Evolutionary conservation across 2,797 vertebrate genomes (phyloP).

Genomic region (Tenualosa thibaudeaui): DNA sequence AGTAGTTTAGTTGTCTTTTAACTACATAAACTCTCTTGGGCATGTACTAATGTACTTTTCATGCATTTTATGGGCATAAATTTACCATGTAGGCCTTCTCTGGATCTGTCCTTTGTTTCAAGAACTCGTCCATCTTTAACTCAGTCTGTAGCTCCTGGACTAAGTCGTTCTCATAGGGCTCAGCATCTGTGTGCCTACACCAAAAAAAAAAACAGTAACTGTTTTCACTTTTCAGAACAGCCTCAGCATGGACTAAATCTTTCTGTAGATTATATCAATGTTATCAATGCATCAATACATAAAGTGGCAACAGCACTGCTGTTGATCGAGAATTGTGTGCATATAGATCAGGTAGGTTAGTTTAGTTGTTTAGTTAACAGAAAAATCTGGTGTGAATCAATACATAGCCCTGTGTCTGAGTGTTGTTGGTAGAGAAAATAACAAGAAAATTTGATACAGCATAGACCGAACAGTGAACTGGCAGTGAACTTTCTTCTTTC

Average conservation of each 20-base stretch:
- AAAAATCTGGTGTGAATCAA: too few species aligned
- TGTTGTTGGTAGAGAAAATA: too few species aligned
- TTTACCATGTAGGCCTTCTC: slow-evolving; percentile 90
- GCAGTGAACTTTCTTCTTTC: too few species aligned
- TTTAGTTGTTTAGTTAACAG: too few species aligned
- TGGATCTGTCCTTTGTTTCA: slow-evolving; percentile 85
- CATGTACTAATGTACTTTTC: background rate
- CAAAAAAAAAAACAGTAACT: background rate
- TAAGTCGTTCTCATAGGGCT: slow-evolving; percentile 87
- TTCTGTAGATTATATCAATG: background rate
- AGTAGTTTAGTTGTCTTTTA: background rate
- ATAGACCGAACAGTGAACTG: too few species aligned
- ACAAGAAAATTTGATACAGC: too few species aligned
- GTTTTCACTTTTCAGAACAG: background rate
- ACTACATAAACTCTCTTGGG: background rate
- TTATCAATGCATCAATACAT: too few species aligned
- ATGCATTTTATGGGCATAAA: background rate
- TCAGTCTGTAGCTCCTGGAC: slow-evolving; percentile 89
- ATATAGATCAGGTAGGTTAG: too few species aligned
- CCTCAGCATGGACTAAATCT: background rate
- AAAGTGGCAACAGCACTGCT: too few species aligned
- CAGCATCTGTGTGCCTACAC: slow-evolving; percentile 38
- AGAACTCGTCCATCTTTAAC: slow-evolving; percentile 87
- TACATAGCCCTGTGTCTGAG: too few species aligned
- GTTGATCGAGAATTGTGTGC: too few species aligned